Evolutionary conservation across 2,797 vertebrate species (phyloP).

Genomic region (Atherinosoma microstoma): DNA sequence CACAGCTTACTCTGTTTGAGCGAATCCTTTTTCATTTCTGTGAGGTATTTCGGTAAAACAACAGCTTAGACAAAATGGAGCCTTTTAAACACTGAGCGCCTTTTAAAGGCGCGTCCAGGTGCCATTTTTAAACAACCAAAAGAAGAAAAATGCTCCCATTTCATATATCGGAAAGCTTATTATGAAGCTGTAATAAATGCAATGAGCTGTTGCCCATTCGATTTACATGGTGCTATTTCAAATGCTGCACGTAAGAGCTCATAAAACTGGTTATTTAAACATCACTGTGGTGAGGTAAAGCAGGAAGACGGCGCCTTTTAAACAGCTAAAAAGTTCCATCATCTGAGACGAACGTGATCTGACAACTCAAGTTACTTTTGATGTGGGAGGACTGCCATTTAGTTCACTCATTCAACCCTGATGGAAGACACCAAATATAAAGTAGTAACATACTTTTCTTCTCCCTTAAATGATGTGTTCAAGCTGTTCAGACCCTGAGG

Average conservation of each 20-base stretch:
- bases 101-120: conserved; percentile 8
- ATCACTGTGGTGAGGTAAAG: conserved; percentile 1
- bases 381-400: conserved; percentile 9
- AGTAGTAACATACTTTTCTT: conserved; percentile 14
- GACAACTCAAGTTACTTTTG: conserved; percentile 36
- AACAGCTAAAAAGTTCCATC: conserved; percentile 8
- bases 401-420: conserved; percentile 11
- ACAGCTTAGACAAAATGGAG: conserved; percentile 2
- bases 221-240: conserved; percentile 17
- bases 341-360: conserved; percentile 19
- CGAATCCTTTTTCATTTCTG: conserved; percentile 2
- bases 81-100: neutral
- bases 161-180: conserved; percentile 1
- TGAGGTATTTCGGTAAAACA: neutral
- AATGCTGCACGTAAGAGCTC: conserved; percentile 21
- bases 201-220: neutral
- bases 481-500: conserved; percentile 47
- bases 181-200: conserved; percentile 16
- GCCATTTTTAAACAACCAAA: conserved; percentile 2
- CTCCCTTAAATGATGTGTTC: conserved; percentile 45
- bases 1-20: neutral
- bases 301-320: neutral
- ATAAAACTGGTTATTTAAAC: conserved; percentile 20
- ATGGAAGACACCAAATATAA: conserved; percentile 15
- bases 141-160: neutral